phyloP scores from a whole-genome alignment of 2,797 vertebrate species.

The Parambassis ranga region DNA sequence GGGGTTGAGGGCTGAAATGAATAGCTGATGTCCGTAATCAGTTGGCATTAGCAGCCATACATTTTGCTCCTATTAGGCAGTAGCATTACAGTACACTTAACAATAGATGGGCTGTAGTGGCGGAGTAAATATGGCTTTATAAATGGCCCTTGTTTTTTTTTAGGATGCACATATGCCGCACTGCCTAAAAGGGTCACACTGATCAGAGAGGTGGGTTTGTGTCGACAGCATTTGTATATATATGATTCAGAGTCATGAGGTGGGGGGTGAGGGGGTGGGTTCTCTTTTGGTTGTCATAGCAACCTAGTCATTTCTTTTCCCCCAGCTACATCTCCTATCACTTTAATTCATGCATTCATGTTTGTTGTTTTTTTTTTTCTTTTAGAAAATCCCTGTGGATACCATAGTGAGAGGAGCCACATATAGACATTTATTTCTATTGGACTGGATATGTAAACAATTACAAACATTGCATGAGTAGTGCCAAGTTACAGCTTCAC shows the following conservation, averaged over 20 bases:
- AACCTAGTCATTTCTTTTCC: slow-evolving; percentile 64
- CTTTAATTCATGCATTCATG: slow-evolving; percentile 56
- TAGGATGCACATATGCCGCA: slow-evolving; percentile 5
- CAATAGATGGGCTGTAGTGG: slow-evolving; percentile 5
- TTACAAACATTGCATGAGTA: neutral
- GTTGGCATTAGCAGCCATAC: slow-evolving; percentile 38
- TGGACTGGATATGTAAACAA: neutral
- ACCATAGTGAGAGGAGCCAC: neutral
- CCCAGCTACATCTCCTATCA: slow-evolving; percentile 52
- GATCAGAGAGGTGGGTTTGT: slow-evolving; percentile 32
- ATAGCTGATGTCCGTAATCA: slow-evolving; percentile 50
- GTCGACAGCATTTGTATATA: slow-evolving; percentile 52
- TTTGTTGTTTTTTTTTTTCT: slow-evolving; percentile 44
- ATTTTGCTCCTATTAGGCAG: slow-evolving; percentile 27
- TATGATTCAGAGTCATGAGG: slow-evolving; percentile 56
- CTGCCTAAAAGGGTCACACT: slow-evolving; percentile 30
- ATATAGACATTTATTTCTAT: neutral
- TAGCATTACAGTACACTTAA: slow-evolving; percentile 8
- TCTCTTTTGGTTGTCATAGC: slow-evolving; percentile 72
- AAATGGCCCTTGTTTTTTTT: neutral
- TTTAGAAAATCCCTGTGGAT: slow-evolving; percentile 11
- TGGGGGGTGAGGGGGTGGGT: neutral
- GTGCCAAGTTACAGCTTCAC: neutral
- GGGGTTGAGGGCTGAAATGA: slow-evolving; percentile 56
- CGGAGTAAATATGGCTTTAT: slow-evolving; percentile 12